A percentile compares a stretch with the other conserved stretches of the same genome.
phyloP scores from a whole-genome alignment of 2,113 vertebrate genomes.

The Okapia johnstoni region DNA sequence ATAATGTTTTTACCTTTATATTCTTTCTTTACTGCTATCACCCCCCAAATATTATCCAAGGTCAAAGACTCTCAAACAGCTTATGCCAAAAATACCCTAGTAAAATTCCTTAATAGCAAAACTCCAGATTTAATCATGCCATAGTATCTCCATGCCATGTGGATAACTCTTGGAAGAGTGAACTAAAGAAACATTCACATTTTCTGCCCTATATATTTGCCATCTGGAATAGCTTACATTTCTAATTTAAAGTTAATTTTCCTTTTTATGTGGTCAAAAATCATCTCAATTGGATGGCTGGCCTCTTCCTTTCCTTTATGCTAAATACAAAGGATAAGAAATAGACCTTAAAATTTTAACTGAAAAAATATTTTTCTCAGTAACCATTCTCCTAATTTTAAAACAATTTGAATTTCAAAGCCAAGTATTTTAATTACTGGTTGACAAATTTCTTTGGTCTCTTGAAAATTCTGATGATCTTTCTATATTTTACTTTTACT shows the following conservation, averaged over 20 bases:
- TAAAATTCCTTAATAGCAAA: not conserved
- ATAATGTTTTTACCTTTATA: slow-evolving; percentile 37
- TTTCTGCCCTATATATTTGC: not conserved
- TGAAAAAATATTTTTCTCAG: slow-evolving; percentile 8
- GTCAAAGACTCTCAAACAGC: not conserved
- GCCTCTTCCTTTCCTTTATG: not conserved
- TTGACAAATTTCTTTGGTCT: not conserved
- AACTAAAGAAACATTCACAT: not conserved
- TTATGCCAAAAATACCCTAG: not conserved
- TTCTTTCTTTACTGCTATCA: slow-evolving; percentile 30
- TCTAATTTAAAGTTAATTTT: slow-evolving; percentile 10
- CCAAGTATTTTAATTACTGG: not conserved
- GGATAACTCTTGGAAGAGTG: not conserved
- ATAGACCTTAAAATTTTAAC: not conserved
- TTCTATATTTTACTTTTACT: not conserved
- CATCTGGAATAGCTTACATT: not conserved
- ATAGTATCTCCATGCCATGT: not conserved
- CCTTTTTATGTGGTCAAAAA: not conserved
- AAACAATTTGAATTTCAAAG: slow-evolving; percentile 40
- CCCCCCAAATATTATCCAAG: slow-evolving; percentile 13
- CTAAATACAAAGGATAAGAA: slow-evolving; percentile 22
- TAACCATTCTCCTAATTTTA: not conserved
- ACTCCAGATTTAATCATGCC: not conserved
- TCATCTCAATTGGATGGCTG: not conserved
- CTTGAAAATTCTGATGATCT: not conserved